A percentile compares a stretch with the other conserved stretches of the same genome.
phyloP scores from a whole-genome alignment of 2,113 vertebrate species.

The Oreochromis aureus region DNA sequence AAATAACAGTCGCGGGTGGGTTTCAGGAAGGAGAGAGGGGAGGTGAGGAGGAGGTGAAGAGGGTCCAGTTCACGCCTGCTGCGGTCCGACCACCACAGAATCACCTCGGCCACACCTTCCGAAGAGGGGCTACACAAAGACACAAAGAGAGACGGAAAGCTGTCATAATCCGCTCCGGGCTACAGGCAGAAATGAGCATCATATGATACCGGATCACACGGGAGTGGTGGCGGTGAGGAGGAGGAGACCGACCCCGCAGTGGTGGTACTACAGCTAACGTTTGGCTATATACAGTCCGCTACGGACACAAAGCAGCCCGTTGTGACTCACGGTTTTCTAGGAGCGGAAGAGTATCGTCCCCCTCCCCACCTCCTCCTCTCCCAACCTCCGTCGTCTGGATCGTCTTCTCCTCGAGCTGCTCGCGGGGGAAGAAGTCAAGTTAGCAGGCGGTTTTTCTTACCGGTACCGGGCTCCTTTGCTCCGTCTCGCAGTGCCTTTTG shows the following conservation, averaged over 20 bases:
- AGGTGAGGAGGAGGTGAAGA: background rate
- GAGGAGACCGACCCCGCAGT: slow-evolving; percentile 48
- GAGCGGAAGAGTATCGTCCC: slow-evolving; percentile 1
- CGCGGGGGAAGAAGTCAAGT: background rate
- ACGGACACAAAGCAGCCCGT: slow-evolving; percentile 68
- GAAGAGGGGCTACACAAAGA: slow-evolving; percentile 61
- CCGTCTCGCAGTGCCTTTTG: slow-evolving; percentile 72
- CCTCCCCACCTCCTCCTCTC: background rate
- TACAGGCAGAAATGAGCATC: slow-evolving; percentile 61
- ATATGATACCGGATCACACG: slow-evolving; percentile 74
- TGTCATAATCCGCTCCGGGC: slow-evolving; percentile 52
- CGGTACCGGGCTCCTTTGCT: slow-evolving; percentile 36
- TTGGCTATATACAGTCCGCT: slow-evolving; percentile 31
- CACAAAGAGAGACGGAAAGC: slow-evolving; percentile 67
- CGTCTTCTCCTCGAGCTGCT: background rate
- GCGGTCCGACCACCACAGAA: slow-evolving; percentile 57
- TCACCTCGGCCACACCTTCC: slow-evolving; percentile 77
- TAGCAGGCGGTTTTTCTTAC: slow-evolving; percentile 16
- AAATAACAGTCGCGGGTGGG: slow-evolving; percentile 17
- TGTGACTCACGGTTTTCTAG: slow-evolving; percentile 65
- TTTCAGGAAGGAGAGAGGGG: background rate
- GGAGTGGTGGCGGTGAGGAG: slow-evolving; percentile 22
- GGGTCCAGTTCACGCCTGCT: slow-evolving; percentile 55
- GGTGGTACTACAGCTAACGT: slow-evolving; percentile 39
- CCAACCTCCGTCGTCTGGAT: background rate